phyloP scores from a whole-genome alignment of 2,797 vertebrate species.

The Cyprinella venusta region DNA sequence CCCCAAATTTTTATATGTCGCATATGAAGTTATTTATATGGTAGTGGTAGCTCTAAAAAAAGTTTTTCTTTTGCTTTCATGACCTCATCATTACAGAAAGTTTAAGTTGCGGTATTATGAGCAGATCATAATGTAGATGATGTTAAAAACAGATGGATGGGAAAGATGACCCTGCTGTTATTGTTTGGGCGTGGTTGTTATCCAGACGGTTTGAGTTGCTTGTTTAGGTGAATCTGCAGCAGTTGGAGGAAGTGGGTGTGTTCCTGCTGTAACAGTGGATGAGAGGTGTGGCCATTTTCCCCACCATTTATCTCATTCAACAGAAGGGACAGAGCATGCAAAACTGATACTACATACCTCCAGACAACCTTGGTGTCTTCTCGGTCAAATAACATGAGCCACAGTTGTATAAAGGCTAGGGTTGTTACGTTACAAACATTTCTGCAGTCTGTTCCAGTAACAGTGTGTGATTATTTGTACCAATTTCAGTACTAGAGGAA shows the following conservation, averaged over 20 bases:
- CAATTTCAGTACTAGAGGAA: not conserved
- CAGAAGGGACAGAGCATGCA: not conserved
- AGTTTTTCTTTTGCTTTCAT: not conserved
- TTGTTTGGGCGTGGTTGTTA: slow-evolving; percentile 12
- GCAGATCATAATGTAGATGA: not conserved
- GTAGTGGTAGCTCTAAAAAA: not conserved
- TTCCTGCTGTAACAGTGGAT: slow-evolving; percentile 5
- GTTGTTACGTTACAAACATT: not conserved
- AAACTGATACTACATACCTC: slow-evolving; percentile 7
- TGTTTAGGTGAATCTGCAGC: slow-evolving; percentile 31
- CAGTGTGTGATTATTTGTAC: not conserved
- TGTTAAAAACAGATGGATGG: not conserved
- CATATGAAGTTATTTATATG: no score
- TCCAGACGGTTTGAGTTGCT: slow-evolving; percentile 1
- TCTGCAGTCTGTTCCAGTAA: not conserved
- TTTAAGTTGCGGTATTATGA: not conserved
- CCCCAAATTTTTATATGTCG: no score
- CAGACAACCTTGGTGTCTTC: not conserved
- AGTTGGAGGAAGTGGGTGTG: slow-evolving; percentile 16
- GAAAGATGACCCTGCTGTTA: not conserved
- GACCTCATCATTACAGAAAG: not conserved
- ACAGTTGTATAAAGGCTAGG: not conserved
- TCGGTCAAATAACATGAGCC: not conserved
- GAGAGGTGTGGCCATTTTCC: not conserved
- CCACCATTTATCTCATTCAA: slow-evolving; percentile 3